Percentiles rank a stretch among this genome's conserved stretches.
Conservation (phyloP, 2,113 vertebrate genomes). For the Catagonus wagneri region DNA sequence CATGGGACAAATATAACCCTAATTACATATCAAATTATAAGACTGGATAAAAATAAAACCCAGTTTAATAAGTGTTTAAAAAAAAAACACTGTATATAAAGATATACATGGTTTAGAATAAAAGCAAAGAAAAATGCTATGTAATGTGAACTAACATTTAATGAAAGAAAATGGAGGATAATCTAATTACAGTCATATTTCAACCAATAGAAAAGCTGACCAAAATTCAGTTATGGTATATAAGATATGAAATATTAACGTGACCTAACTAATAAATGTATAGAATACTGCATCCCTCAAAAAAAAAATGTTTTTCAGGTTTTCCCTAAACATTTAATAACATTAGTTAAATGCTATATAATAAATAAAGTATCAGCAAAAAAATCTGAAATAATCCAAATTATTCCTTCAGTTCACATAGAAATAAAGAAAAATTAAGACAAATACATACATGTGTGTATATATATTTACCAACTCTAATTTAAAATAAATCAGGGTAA, state of each 20-base stretch:
- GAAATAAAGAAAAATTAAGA: not conserved
- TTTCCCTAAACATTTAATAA: not conserved
- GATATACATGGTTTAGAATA: not conserved
- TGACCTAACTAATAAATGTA: no score
- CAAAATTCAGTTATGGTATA: no score
- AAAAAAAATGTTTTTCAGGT: not conserved
- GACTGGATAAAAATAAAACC: not conserved
- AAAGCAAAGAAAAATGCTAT: not conserved
- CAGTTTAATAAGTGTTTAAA: not conserved
- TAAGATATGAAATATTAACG: no score
- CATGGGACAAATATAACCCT: not conserved
- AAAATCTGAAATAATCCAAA: not conserved
- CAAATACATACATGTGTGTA: not conserved
- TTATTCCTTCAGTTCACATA: no score
- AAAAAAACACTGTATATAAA: not conserved
- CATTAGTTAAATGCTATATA: not conserved
- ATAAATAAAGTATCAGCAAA: not conserved
- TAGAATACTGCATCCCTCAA: not conserved
- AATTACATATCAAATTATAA: not conserved
- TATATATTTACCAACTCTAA: not conserved
- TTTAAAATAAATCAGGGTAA: not conserved
- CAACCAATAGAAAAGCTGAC: not conserved
- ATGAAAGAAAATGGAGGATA: not conserved
- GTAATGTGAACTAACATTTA: not conserved
- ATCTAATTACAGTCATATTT: not conserved